Base-by-base conservation (phyloP, 2,797 vertebrate species). In the Acomys russatus region DNA sequence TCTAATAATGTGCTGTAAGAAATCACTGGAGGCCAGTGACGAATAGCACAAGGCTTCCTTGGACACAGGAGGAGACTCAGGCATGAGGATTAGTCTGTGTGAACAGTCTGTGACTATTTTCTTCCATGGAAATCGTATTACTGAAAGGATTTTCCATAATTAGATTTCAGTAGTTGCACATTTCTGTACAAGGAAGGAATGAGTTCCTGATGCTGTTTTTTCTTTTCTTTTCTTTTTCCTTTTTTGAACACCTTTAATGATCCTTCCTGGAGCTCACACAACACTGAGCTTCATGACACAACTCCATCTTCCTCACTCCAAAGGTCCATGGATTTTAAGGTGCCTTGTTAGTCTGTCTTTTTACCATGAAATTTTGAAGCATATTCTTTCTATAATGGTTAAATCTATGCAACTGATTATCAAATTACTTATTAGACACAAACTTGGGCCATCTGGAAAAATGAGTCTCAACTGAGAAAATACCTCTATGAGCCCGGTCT, bases 191-290 rank as follows among this genome's bases (percentile, higher is more conserved):
- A 23, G 35, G 70, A 88, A 59, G 44, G 44, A 99, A 99, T 94
- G 99, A 99, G 97, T 99, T 99, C 64, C 99, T 99, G 97, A 99
- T 97, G 6, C 99, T 99, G 95, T 99, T 99, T 94, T 99, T 99
- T 97, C 99, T 44, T 44, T 44, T 44, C 4, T 44, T 44, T 44
- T n/a, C n/a, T n/a, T n/a, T 44, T 44, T 44, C 4, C 44, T 44
- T 44, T 44, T 44, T 44, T 44, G 44, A 44, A 44, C 44, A 44
- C 3, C 4, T 3, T 99, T 99, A 91, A 99, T 99, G 99, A 99
- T 99, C 59, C 30, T 35, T 30, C n/a, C 90, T 94, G 86, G 78
- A 71, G 28, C 33, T 71, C 56, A 61, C 20, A 33, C 28, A 5
- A 28, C 35, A 9, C 44, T 61, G 35, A 88, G 25, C 1, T 25